Evolutionary conservation across 2,113 vertebrate genomes (phyloP).

Genomic region (Coptodon rendalli): DNA sequence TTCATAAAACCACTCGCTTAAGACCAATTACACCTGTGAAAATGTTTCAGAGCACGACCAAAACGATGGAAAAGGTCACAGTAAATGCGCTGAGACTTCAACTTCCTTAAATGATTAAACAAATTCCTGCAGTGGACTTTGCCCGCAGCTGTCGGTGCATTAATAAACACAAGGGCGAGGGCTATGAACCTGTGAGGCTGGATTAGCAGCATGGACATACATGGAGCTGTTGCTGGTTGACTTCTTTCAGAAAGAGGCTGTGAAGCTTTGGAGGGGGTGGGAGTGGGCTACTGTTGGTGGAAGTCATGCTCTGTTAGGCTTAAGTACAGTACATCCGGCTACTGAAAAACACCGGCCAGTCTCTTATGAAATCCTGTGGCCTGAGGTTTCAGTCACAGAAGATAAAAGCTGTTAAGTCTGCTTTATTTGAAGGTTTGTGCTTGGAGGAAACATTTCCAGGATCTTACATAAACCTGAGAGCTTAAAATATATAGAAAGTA

Average conservation of each 20-base stretch:
- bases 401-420: conserved; percentile 3
- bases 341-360: not conserved
- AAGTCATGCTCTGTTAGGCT: conserved; percentile 19
- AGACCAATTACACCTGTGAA: conserved; percentile 1
- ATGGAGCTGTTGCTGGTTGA: conserved; percentile 44
- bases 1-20: not conserved
- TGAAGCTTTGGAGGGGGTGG: not conserved
- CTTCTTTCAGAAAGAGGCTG: not conserved
- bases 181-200: conserved; percentile 13
- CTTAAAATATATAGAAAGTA: not conserved
- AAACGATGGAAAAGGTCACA: conserved; percentile 10
- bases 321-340: not conserved
- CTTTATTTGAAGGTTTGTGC: not conserved
- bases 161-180: conserved; percentile 13
- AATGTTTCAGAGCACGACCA: not conserved
- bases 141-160: not conserved
- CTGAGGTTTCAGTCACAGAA: conserved; percentile 1
- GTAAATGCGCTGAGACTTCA: not conserved
- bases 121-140: conserved; percentile 13
- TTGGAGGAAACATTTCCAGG: not conserved
- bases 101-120: conserved; percentile 14
- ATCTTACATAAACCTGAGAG: conserved; percentile 29
- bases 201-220: conserved; percentile 41
- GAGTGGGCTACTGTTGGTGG: not conserved
- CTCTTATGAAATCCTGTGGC: conserved; percentile 37